Evolutionary conservation across 2,888 invertebrate species (phyloP).

Genomic region (Peribatodes rhomboidaria): DNA sequence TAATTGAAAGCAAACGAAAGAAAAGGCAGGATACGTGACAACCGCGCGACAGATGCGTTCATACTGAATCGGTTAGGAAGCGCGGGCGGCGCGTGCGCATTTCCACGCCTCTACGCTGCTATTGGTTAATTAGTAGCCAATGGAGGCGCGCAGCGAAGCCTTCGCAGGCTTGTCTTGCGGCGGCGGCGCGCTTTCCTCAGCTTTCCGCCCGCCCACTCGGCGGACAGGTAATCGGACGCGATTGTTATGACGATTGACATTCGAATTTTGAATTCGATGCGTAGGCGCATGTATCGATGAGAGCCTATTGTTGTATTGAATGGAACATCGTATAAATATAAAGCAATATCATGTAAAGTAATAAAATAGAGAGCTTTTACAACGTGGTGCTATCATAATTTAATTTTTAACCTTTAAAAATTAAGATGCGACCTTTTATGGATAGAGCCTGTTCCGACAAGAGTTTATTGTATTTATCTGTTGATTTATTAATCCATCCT

Average conservation of each 20-base stretch:
- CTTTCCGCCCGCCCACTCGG: conserved; percentile 77
- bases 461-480: not conserved
- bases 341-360: conserved; percentile 29
- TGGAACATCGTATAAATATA: conserved; percentile 46
- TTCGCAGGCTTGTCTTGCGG: conserved; percentile 48
- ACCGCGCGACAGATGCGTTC: conserved; percentile 76
- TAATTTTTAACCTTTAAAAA: conserved; percentile 5
- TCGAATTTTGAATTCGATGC: conserved; percentile 60
- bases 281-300: conserved; percentile 74
- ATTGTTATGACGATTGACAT: conserved; percentile 66
- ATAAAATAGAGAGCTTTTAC: conserved; percentile 22
- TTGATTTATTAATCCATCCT: not conserved
- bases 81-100: conserved; percentile 82
- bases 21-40: conserved; percentile 63
- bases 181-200: conserved; percentile 61
- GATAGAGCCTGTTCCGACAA: not conserved
- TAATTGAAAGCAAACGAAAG: conserved; percentile 67
- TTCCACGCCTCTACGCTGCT: conserved; percentile 63
- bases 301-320: conserved; percentile 63
- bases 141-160: conserved; percentile 69
- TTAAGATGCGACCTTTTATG: not conserved
- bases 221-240: conserved; percentile 72
- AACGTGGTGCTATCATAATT: conserved; percentile 8
- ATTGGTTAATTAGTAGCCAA: conserved; percentile 73
- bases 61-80: conserved; percentile 68